phyloP scores from a whole-genome alignment of 2,797 vertebrate genomes.

The Rhinella marina region DNA sequence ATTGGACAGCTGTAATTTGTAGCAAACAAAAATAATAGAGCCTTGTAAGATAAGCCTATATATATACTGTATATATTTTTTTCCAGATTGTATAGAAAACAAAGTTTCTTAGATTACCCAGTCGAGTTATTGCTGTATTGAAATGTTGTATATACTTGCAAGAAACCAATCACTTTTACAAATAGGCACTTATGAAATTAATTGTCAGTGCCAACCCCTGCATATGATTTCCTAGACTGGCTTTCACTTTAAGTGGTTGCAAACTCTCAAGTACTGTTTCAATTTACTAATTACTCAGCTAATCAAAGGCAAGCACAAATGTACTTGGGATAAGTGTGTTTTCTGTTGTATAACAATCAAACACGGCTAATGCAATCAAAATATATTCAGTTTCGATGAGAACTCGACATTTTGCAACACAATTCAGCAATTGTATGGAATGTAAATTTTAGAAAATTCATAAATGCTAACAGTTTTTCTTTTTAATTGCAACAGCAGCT shows the following conservation, averaged over 20 bases:
- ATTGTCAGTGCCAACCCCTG: conserved; percentile 32
- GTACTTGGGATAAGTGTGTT: conserved; percentile 25
- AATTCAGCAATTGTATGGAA: background rate
- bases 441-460: background rate
- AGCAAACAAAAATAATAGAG: background rate
- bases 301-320: conserved; percentile 41
- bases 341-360: conserved; percentile 33
- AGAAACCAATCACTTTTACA: conserved; percentile 38
- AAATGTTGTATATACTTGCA: conserved; percentile 23
- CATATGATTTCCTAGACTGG: conserved; percentile 19
- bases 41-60: too few relatives aligned
- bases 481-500: background rate
- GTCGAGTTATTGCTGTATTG: conserved; percentile 1
- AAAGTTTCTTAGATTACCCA: conserved; percentile 17
- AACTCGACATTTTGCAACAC: background rate
- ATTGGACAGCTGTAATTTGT: background rate
- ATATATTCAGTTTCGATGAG: background rate
- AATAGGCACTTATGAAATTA: conserved; percentile 44
- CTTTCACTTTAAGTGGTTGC: conserved; percentile 30
- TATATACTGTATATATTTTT: too few relatives aligned
- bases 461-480: background rate
- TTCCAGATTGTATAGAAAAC: background rate
- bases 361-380: conserved; percentile 17
- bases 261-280: conserved; percentile 42
- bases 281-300: conserved; percentile 52